Conservation (phyloP, 1,140 invertebrate species). For the Mamestra configurata region DNA sequence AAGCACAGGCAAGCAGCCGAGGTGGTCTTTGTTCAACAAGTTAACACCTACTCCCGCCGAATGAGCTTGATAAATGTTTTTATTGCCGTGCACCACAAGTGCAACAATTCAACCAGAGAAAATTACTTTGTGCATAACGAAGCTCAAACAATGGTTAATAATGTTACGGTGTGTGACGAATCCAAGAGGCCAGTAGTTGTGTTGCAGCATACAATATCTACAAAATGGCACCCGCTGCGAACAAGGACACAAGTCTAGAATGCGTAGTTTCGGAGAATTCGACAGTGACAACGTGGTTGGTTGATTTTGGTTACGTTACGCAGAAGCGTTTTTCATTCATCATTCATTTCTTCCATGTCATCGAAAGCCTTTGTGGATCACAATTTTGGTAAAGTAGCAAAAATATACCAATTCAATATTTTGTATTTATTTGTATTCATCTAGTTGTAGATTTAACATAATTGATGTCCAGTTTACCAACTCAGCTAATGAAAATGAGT, state of each 20-base stretch:
- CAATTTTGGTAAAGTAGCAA: no score
- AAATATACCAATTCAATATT: no score
- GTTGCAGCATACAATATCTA: constrained; percentile 46
- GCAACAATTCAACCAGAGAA: constrained; percentile 72
- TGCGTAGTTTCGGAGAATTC: constrained; percentile 28
- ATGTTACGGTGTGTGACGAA: constrained; percentile 74
- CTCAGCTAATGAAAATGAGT: not conserved
- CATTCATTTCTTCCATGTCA: not conserved
- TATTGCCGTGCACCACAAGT: constrained; percentile 66
- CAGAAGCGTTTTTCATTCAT: not conserved
- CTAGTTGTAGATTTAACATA: no score
- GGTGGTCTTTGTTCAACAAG: constrained; percentile 67
- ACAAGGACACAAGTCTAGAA: constrained; percentile 9
- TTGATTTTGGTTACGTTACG: not conserved
- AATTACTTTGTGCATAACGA: constrained; percentile 77
- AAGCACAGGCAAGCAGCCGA: constrained; percentile 46
- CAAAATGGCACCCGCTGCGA: constrained; percentile 38
- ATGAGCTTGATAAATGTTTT: constrained; percentile 70
- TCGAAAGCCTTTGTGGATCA: no score
- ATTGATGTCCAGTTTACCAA: not conserved
- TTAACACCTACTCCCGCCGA: constrained; percentile 69
- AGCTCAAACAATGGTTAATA: constrained; percentile 75
- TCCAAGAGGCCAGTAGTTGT: constrained; percentile 66
- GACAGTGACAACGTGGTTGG: not conserved
- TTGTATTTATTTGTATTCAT: no score